Evolutionary conservation across 2,888 invertebrate genomes (phyloP).

Genomic region (Orthosia gothica): DNA sequence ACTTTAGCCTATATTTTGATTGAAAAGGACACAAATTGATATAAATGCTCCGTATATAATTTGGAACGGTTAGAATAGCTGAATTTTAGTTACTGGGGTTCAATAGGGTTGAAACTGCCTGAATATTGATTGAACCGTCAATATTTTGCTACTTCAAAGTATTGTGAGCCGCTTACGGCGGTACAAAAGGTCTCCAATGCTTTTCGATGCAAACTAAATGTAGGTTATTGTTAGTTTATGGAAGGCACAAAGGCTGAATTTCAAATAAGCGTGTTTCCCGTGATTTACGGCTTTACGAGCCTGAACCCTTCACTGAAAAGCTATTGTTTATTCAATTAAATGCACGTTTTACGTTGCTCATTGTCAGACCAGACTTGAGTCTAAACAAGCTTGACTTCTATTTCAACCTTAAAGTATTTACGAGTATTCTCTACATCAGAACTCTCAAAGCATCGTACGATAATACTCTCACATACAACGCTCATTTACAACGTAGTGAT

Average conservation of each 20-base stretch:
- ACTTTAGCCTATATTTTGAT: background rate
- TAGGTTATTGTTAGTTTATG: constrained; percentile 65
- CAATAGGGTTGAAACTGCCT: constrained; percentile 15
- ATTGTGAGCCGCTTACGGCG: constrained; percentile 26
- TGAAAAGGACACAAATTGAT: background rate
- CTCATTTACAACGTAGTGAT: constrained; percentile 36
- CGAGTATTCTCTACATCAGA: background rate
- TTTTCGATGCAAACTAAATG: constrained; percentile 54
- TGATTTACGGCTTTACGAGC: constrained; percentile 78
- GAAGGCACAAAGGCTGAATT: constrained; percentile 65
- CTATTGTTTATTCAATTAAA: constrained; percentile 78
- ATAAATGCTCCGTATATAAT: background rate
- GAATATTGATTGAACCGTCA: constrained; percentile 35
- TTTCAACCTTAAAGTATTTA: constrained; percentile 19
- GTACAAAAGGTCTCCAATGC: constrained; percentile 49
- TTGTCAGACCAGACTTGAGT: constrained; percentile 41
- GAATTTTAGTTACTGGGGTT: background rate
- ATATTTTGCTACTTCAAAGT: constrained; percentile 25
- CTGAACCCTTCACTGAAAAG: constrained; percentile 67
- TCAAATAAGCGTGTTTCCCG: constrained; percentile 70
- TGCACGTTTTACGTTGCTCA: constrained; percentile 54
- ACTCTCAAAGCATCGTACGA: constrained; percentile 4
- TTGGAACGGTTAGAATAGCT: background rate
- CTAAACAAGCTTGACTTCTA: background rate
- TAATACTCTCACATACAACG: constrained; percentile 4